Evolutionary conservation across 2,797 vertebrate genomes (phyloP).

Genomic region (Gila robusta): DNA sequence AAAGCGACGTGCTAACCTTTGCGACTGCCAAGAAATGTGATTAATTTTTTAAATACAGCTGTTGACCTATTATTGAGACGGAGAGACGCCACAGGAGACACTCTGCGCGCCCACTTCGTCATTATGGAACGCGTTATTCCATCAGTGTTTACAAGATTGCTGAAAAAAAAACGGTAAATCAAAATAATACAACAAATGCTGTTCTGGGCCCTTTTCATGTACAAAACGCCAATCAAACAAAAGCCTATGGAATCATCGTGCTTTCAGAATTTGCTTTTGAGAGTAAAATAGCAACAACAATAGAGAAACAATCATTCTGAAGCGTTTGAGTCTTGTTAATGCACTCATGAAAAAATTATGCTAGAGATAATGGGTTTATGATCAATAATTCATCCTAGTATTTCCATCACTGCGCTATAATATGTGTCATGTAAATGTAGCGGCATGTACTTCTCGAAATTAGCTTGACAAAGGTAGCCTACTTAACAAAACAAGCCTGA

Average conservation of each 20-base stretch:
- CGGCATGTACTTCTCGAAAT: conserved; percentile 80
- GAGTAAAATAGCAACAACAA: conserved; percentile 75
- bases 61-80: conserved; percentile 87
- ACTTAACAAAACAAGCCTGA: conserved; percentile 46
- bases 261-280: conserved; percentile 72
- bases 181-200: conserved; percentile 79
- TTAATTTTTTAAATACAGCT: conserved; percentile 89
- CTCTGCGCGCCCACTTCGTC: conserved; percentile 67
- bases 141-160: conserved; percentile 85
- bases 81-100: conserved; percentile 78
- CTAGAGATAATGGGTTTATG: conserved; percentile 82
- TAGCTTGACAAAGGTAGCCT: conserved; percentile 63
- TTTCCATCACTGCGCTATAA: conserved; percentile 79
- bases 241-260: conserved; percentile 75
- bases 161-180: conserved; percentile 68
- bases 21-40: conserved; percentile 84
- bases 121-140: conserved; percentile 83
- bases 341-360: conserved; percentile 84
- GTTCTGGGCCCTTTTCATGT: conserved; percentile 72
- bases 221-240: conserved; percentile 77
- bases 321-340: conserved; percentile 79
- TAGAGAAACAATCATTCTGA: conserved; percentile 79
- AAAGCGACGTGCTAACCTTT: conserved; percentile 80
- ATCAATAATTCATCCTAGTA: conserved; percentile 84
- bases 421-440: conserved; percentile 75